Percentiles rank a stretch among this genome's conserved stretches.
These are phyloP conservation scores for Heteronetta atricapilla DNA, from an alignment of 2,113 vertebrate species.

Conservation along the genomic window DNA sequence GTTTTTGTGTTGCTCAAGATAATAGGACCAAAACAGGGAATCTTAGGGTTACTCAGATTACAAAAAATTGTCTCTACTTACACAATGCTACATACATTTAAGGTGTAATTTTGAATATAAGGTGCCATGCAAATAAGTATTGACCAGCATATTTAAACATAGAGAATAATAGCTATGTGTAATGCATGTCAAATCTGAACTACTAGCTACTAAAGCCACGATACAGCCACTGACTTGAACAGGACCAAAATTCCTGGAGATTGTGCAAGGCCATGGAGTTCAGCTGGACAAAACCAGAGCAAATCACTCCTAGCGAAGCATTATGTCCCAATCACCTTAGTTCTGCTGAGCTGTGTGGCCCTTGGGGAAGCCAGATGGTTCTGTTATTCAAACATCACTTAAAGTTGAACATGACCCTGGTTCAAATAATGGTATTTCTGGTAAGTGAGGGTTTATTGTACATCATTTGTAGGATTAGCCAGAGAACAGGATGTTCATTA, in stretches of 20 bases:
- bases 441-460: neutral
- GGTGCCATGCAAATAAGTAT: neutral
- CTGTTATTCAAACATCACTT: slow-evolving; percentile 7
- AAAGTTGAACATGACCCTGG: neutral
- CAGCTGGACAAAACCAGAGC: neutral
- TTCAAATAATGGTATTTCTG: slow-evolving; percentile 32
- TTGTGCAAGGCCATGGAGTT: neutral
- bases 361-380: slow-evolving; percentile 39
- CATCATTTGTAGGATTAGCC: neutral
- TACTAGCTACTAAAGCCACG: neutral
- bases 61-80: neutral
- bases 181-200: neutral
- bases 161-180: neutral
- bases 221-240: neutral
- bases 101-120: neutral
- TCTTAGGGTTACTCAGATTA: neutral
- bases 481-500: neutral
- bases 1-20: neutral
- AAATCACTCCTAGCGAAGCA: slow-evolving; percentile 8
- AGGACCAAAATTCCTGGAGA: neutral
- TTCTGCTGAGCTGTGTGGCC: neutral
- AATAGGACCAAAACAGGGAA: neutral
- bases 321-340: slow-evolving; percentile 22
- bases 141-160: neutral
- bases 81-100: neutral